A percentile compares a stretch with the other conserved stretches of the same genome.
phyloP scores from a whole-genome alignment of 2,888 invertebrate genomes.

The Encarsia formosa region DNA sequence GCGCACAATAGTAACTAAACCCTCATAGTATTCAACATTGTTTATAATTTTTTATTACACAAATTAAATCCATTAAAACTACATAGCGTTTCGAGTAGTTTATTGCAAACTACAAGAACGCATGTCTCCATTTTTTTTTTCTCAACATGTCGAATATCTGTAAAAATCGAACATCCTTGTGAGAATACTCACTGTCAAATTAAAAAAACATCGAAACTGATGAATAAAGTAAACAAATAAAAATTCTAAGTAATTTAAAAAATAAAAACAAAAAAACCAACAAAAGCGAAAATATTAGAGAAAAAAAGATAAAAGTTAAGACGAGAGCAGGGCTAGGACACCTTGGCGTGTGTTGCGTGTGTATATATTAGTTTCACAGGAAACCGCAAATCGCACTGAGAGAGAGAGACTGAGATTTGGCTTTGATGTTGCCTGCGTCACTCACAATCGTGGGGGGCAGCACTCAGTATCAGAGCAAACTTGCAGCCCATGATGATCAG shows the following conservation, averaged over 20 bases:
- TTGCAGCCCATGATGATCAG: constrained; percentile 30
- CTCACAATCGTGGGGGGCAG: constrained; percentile 36
- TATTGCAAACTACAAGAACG: constrained; percentile 22
- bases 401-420: constrained; percentile 23
- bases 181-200: no score
- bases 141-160: no score
- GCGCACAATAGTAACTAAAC: constrained; percentile 5
- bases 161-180: no score
- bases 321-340: constrained; percentile 34
- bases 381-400: constrained; percentile 41
- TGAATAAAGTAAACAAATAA: background rate
- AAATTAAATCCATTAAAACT: no score
- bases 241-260: background rate
- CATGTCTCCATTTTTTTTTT: no score
- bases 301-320: constrained; percentile 1
- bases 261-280: constrained; percentile 5
- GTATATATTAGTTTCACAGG: constrained; percentile 53
- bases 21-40: constrained; percentile 9
- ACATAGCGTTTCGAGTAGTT: constrained; percentile 20
- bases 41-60: no score
- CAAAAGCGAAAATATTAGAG: constrained; percentile 9
- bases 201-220: no score
- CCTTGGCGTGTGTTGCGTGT: constrained; percentile 51
- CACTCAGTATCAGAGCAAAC: constrained; percentile 33
- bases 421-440: constrained; percentile 24